Evolutionary conservation across 2,113 vertebrate genomes (phyloP).

Genomic region (Peucedramus taeniatus): DNA sequence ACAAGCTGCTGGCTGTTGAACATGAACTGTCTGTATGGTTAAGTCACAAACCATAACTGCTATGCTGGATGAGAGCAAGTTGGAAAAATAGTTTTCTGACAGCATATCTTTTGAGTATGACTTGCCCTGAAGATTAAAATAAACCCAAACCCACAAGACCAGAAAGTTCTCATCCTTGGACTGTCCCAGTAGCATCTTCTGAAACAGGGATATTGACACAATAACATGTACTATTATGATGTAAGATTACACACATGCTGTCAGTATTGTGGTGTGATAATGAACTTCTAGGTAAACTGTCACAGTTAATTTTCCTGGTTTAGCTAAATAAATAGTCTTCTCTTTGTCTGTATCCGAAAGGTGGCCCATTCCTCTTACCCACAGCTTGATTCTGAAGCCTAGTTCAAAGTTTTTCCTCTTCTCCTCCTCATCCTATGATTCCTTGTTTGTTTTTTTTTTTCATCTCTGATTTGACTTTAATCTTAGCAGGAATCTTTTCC

Average conservation of each 20-base stretch:
- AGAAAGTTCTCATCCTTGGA: background rate
- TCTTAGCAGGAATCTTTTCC: background rate
- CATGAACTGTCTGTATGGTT: background rate
- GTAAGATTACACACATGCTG: background rate
- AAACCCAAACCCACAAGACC: background rate
- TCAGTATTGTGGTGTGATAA: background rate
- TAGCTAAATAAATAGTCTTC: background rate
- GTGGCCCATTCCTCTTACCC: background rate
- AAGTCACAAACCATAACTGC: conserved; percentile 4
- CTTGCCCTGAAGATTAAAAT: background rate
- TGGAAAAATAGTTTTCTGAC: conserved; percentile 27
- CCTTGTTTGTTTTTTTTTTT: background rate
- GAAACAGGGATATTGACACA: background rate
- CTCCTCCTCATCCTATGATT: background rate
- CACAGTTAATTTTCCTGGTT: background rate
- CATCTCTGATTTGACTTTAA: background rate
- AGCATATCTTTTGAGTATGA: background rate
- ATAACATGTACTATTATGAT: background rate
- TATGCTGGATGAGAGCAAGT: background rate
- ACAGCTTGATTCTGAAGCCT: background rate
- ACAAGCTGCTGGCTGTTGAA: background rate
- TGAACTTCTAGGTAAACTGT: background rate
- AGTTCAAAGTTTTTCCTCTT: background rate
- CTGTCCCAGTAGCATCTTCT: background rate
- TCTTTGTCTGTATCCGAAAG: background rate